These are phyloP conservation scores for Ornithorhynchus anatinus DNA, from an alignment of 2,113 vertebrate species.

Conservation along the genomic window DNA sequence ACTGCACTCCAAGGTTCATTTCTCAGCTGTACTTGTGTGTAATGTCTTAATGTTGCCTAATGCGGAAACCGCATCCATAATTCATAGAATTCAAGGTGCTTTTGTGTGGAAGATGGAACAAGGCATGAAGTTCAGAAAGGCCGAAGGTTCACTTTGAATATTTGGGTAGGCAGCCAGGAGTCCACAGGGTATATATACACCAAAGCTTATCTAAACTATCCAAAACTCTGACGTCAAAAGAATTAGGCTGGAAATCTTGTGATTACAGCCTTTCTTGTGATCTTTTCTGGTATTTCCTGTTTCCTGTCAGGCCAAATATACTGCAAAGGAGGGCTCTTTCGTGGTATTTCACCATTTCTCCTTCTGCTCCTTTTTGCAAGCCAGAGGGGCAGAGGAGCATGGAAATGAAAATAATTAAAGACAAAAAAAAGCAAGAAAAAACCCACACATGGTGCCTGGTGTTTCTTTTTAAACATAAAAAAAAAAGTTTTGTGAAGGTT, in stretches of 20 bases:
- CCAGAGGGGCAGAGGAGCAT: slow-evolving; percentile 6
- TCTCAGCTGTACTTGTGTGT: slow-evolving; percentile 38
- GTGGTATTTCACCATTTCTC: slow-evolving; percentile 46
- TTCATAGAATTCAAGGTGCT: slow-evolving; percentile 55
- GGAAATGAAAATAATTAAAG: slow-evolving; percentile 48
- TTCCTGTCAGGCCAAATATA: slow-evolving; percentile 66
- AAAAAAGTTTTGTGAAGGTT: slow-evolving; percentile 19
- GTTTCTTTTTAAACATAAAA: slow-evolving; percentile 38
- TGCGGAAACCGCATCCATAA: slow-evolving; percentile 31
- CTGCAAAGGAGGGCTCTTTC: slow-evolving; percentile 53
- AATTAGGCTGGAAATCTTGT: slow-evolving; percentile 68
- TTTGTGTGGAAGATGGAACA: slow-evolving; percentile 32
- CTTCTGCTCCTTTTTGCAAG: not conserved
- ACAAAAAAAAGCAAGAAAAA: not conserved
- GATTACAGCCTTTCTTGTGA: slow-evolving; percentile 69
- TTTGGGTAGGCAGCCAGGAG: slow-evolving; percentile 44
- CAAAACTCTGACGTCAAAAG: slow-evolving; percentile 65
- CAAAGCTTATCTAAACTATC: slow-evolving; percentile 63
- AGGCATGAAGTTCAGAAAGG: slow-evolving; percentile 46
- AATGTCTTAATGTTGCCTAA: slow-evolving; percentile 38
- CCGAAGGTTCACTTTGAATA: slow-evolving; percentile 47
- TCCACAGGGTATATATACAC: slow-evolving; percentile 40
- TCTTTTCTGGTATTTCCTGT: slow-evolving; percentile 71
- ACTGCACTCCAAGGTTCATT: slow-evolving; percentile 10
- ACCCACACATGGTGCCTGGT: not conserved